Evolutionary conservation across 1,140 invertebrate genomes (phyloP).

Genomic region (Drosophila pruinosa): DNA sequence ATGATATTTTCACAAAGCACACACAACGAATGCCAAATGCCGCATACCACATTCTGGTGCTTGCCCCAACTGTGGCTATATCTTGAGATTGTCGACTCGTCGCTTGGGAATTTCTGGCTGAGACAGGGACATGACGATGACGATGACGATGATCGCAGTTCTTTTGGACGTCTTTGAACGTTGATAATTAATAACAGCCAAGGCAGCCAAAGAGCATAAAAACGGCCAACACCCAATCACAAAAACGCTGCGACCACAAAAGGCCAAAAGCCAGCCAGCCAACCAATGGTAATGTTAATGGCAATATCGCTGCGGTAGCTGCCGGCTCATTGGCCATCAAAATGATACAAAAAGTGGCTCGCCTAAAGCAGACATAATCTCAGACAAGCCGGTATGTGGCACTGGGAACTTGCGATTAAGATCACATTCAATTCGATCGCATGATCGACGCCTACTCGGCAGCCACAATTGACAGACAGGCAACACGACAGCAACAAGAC

Average conservation of each 20-base stretch:
- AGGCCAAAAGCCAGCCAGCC: conserved; percentile 35
- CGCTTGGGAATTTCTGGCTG: conserved; percentile 65
- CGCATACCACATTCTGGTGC: conserved; percentile 43
- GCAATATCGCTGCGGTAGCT: conserved; percentile 34
- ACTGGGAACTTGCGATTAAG: conserved; percentile 40
- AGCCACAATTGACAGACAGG: conserved; percentile 25
- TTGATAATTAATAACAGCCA: conserved; percentile 75
- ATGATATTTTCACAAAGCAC: conserved; percentile 64
- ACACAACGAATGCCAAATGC: conserved; percentile 55
- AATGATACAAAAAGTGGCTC: neutral
- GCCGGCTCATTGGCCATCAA: conserved; percentile 45
- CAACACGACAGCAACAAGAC: conserved; percentile 37
- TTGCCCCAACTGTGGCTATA: conserved; percentile 9
- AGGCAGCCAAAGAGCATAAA: conserved; percentile 54
- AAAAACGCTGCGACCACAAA: conserved; percentile 43
- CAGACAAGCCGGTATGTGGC: conserved; percentile 60
- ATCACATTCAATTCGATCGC: conserved; percentile 28
- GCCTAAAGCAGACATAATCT: conserved; percentile 67
- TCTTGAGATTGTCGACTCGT: neutral
- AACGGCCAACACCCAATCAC: conserved; percentile 75
- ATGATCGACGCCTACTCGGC: conserved; percentile 25
- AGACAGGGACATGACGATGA: neutral
- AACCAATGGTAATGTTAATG: conserved; percentile 73
- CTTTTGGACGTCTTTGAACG: conserved; percentile 45
- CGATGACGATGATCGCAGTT: conserved; percentile 53